Conservation (phyloP, 2,888 invertebrate species). For the Watsonalla cultraria region DNA sequence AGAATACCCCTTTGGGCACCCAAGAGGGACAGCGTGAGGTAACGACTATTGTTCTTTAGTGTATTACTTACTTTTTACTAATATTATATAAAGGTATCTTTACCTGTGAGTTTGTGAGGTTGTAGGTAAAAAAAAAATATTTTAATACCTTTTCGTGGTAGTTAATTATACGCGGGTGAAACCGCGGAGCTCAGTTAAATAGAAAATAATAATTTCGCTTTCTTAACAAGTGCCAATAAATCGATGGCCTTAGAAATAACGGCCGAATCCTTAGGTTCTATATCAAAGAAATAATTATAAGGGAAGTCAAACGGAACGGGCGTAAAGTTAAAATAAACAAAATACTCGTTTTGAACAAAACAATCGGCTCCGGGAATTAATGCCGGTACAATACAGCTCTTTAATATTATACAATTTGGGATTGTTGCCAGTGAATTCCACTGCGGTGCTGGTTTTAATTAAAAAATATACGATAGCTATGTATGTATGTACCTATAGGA, state of each 20-base stretch:
- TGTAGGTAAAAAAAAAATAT: no score
- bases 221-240: constrained; percentile 19
- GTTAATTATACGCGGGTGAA: no score
- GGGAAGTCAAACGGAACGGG: constrained; percentile 22
- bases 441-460: not conserved
- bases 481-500: no score
- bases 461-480: not conserved
- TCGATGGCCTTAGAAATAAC: constrained; percentile 9
- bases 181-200: no score
- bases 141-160: no score
- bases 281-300: constrained; percentile 43
- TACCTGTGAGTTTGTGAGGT: no score
- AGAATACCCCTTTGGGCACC: no score
- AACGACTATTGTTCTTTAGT: no score
- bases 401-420: constrained; percentile 19
- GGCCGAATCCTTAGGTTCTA: constrained; percentile 29
- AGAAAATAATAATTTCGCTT: constrained; percentile 6
- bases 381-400: constrained; percentile 26
- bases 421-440: constrained; percentile 5
- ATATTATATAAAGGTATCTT: no score
- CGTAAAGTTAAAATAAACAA: constrained; percentile 19
- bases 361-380: constrained; percentile 28
- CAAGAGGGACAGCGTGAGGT: no score
- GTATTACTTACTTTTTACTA: no score
- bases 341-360: constrained; percentile 20